Evolutionary conservation across 2,797 vertebrate genomes (phyloP).

Genomic region (Eutrigla gurnardus): DNA sequence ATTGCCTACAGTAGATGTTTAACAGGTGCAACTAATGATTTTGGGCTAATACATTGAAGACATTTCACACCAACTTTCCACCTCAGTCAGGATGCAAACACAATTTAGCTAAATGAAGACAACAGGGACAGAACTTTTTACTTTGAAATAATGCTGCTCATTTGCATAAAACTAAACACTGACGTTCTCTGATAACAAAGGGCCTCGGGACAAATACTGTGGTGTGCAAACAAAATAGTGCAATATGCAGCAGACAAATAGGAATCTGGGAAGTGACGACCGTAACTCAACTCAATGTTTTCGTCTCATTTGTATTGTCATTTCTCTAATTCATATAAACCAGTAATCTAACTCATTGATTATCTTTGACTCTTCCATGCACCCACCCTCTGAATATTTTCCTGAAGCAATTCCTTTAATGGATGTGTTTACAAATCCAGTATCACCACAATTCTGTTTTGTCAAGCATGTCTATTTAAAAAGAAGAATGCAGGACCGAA

Average conservation of each 20-base stretch:
- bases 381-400: not conserved
- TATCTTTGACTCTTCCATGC: not conserved
- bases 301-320: not conserved
- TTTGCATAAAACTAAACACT: not conserved
- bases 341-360: not conserved
- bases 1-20: not conserved
- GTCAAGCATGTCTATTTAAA: no score
- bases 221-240: conserved; percentile 2
- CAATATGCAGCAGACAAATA: not conserved
- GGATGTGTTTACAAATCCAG: no score
- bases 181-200: not conserved
- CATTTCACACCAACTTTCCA: not conserved
- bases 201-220: not conserved
- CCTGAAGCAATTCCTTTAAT: not conserved
- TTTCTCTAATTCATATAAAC: not conserved
- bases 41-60: not conserved
- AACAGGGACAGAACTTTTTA: not conserved
- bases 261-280: not conserved
- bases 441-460: no score
- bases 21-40: not conserved
- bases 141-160: not conserved
- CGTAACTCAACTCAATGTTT: not conserved
- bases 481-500: no score
- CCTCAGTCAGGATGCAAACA: not conserved
- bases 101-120: not conserved